Evolutionary conservation across 2,113 vertebrate genomes (phyloP).

Genomic region (Erpornis zantholeuca): DNA sequence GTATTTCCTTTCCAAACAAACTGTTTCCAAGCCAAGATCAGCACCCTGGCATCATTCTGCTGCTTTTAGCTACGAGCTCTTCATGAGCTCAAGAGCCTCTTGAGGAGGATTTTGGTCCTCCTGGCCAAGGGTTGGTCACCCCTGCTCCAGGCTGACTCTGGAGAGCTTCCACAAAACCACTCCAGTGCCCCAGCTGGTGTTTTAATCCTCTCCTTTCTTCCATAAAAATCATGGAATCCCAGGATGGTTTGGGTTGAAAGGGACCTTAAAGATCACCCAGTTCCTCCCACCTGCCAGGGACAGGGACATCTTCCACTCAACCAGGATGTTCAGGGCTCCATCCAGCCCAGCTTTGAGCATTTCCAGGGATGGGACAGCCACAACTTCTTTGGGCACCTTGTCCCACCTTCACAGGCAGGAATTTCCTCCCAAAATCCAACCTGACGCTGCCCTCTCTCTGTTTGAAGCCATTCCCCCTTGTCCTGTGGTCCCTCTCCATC

Average conservation of each 20-base stretch:
- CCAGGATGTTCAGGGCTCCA: not conserved
- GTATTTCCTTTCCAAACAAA: not conserved
- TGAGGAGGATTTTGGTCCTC: not conserved
- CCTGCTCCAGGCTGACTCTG: not conserved
- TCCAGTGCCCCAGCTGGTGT: rapidly evolving
- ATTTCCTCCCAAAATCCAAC: not conserved
- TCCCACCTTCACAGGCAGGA: not conserved
- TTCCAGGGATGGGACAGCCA: not conserved
- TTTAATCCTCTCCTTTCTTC: not conserved
- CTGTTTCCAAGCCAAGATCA: not conserved
- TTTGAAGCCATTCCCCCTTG: not conserved
- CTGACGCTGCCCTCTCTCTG: not conserved
- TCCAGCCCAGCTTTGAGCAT: not conserved
- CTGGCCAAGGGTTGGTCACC: not conserved
- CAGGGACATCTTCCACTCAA: rapidly evolving
- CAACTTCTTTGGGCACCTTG: not conserved
- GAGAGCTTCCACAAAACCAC: not conserved
- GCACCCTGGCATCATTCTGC: not conserved
- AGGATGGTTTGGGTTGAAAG: not conserved
- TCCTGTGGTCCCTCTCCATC: not conserved
- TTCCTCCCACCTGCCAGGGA: not conserved
- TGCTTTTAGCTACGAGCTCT: not conserved
- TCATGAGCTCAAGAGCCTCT: not conserved
- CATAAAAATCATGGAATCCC: not conserved
- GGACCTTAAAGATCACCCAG: no score